phyloP scores from a whole-genome alignment of 2,797 vertebrate genomes.

The Peromyscus attwateri region DNA sequence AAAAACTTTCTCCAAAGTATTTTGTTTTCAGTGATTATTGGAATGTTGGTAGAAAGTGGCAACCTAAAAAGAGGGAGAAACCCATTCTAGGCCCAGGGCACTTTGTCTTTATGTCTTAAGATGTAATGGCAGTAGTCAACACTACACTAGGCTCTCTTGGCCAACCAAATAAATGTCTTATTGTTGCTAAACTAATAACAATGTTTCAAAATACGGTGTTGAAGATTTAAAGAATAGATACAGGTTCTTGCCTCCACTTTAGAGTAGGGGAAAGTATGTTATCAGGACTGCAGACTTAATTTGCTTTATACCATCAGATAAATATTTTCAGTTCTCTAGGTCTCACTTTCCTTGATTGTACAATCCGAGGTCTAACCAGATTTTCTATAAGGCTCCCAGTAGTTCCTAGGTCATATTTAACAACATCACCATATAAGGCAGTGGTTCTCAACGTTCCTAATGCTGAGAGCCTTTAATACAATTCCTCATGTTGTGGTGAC shows the following conservation, averaged over 20 bases:
- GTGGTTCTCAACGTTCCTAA: background rate
- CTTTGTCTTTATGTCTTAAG: background rate
- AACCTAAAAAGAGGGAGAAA: background rate
- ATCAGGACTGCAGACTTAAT: background rate
- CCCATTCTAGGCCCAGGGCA: background rate
- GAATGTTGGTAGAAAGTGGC: conserved; percentile 31
- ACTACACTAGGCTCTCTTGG: background rate
- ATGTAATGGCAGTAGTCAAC: background rate
- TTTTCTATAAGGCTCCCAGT: background rate
- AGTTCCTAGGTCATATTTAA: conserved; percentile 4
- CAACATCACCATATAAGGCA: background rate
- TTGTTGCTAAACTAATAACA: background rate
- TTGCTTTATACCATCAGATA: conserved; percentile 45
- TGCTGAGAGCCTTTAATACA: background rate
- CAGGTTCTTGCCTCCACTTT: background rate
- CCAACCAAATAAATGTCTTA: background rate
- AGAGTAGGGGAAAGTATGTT: background rate
- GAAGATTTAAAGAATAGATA: background rate
- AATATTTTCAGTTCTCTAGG: conserved; percentile 40
- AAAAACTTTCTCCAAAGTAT: conserved; percentile 18
- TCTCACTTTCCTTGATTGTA: background rate
- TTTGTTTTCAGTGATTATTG: conserved; percentile 21
- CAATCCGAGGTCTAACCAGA: conserved; percentile 4
- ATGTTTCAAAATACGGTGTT: conserved; percentile 7
- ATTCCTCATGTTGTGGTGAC: background rate